Evolutionary conservation across 2,888 invertebrate species (phyloP).

Genomic region (Oxytorus armatus): DNA sequence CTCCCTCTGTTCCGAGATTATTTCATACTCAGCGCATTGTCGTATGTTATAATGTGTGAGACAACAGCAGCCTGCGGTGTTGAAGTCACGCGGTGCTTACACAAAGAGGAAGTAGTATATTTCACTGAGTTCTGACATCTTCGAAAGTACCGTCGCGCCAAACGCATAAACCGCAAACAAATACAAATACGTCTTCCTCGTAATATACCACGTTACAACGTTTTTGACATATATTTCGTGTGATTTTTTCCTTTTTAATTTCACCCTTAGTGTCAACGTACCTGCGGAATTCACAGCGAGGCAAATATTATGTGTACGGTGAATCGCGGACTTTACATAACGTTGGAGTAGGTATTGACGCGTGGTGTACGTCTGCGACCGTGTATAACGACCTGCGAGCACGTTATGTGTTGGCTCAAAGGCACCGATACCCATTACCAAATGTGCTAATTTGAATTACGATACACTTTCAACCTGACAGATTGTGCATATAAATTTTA

Average conservation of each 20-base stretch:
- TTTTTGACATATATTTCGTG: background rate
- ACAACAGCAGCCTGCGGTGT: constrained; percentile 27
- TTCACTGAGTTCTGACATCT: constrained; percentile 35
- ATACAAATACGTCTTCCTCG: constrained; percentile 11
- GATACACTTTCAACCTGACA: constrained; percentile 69
- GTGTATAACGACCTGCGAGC: background rate
- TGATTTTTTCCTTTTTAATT: background rate
- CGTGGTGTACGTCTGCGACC: constrained; percentile 6
- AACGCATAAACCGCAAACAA: constrained; percentile 10
- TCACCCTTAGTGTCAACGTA: background rate
- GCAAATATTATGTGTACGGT: constrained; percentile 5
- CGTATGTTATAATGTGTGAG: constrained; percentile 19
- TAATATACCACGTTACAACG: background rate
- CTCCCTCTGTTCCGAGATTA: constrained; percentile 49
- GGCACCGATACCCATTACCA: constrained; percentile 67
- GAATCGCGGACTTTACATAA: background rate
- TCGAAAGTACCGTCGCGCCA: constrained; percentile 20
- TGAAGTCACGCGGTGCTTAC: constrained; percentile 33
- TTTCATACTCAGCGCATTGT: constrained; percentile 46
- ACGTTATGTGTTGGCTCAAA: constrained; percentile 49
- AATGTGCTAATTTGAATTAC: constrained; percentile 78
- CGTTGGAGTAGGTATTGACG: constrained; percentile 17
- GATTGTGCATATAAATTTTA: constrained; percentile 78
- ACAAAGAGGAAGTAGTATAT: constrained; percentile 47
- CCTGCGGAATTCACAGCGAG: background rate